phyloP scores from a whole-genome alignment of 2,113 vertebrate genomes.

The Scomber scombrus region DNA sequence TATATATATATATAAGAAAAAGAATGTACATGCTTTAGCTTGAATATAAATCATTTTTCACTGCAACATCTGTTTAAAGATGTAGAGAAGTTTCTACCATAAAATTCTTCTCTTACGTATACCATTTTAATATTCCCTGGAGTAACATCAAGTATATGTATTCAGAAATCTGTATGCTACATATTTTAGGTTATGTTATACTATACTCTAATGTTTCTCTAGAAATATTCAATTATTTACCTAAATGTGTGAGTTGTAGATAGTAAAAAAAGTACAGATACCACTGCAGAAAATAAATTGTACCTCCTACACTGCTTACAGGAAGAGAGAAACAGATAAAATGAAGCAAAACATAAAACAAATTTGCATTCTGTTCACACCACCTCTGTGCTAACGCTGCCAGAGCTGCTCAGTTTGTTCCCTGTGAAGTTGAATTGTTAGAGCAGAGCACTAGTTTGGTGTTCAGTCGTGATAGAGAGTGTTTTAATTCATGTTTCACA shows the following conservation, averaged over 20 bases:
- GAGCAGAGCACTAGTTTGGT: not conserved
- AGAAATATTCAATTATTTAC: not conserved
- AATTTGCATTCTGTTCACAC: not conserved
- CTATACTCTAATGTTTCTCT: too few species aligned
- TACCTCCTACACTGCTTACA: not conserved
- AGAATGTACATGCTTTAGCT: too few species aligned
- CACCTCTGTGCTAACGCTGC: not conserved
- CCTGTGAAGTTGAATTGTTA: not conserved
- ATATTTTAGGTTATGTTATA: not conserved
- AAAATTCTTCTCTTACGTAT: too few species aligned
- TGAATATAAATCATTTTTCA: too few species aligned
- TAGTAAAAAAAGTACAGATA: too few species aligned
- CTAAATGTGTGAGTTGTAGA: not conserved
- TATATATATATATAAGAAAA: too few species aligned
- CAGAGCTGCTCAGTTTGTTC: slow-evolving; percentile 1
- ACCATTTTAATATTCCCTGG: not conserved
- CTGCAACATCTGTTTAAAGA: too few species aligned
- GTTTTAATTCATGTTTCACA: slow-evolving; percentile 4
- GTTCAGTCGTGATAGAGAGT: not conserved
- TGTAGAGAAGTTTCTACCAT: too few species aligned
- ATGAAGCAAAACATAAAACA: not conserved
- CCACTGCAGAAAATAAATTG: not conserved
- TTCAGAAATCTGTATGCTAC: not conserved
- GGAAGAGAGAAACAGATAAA: not conserved
- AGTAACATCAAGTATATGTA: not conserved